Percentiles rank a stretch among this genome's conserved stretches.
Evolutionary conservation across 2,888 invertebrate genomes (phyloP).

Genomic region (Cryptocephalus primarius): DNA sequence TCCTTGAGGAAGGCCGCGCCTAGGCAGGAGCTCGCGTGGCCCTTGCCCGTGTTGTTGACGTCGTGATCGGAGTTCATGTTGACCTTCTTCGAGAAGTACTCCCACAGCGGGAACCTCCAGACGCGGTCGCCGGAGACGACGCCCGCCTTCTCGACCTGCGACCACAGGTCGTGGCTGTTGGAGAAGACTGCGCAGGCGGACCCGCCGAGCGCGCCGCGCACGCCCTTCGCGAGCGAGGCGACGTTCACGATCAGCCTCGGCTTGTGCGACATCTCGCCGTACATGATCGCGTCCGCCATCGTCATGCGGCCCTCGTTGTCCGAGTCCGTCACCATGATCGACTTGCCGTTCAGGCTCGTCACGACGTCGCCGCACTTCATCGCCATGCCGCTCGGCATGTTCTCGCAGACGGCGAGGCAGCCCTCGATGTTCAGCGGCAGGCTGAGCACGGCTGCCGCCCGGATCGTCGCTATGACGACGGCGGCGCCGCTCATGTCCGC

Average conservation of each 20-base stretch:
- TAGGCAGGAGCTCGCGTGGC: conserved; percentile 30
- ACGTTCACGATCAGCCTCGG: conserved; percentile 57
- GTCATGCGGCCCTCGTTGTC: conserved; percentile 42
- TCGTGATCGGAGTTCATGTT: conserved; percentile 32
- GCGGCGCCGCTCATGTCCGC: conserved; percentile 56
- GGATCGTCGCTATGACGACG: conserved; percentile 42
- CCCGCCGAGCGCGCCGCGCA: conserved; percentile 42
- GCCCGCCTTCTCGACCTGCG: conserved; percentile 38
- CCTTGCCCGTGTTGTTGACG: conserved; percentile 33
- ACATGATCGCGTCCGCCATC: conserved; percentile 31
- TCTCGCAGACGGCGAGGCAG: conserved; percentile 37
- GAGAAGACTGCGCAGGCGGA: conserved; percentile 45
- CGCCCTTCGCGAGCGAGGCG: conserved; percentile 54
- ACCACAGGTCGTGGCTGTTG: conserved; percentile 42
- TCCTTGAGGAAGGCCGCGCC: conserved; percentile 39
- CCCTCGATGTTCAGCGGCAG: conserved; percentile 44
- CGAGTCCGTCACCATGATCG: conserved; percentile 50
- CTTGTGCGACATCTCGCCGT: conserved; percentile 39
- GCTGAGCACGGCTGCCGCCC: conserved; percentile 41
- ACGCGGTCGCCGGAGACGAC: conserved; percentile 46
- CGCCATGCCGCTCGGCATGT: conserved; percentile 48
- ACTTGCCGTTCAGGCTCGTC: conserved; percentile 45
- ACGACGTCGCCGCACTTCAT: conserved; percentile 43
- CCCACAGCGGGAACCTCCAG: conserved; percentile 51
- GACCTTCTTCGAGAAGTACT: conserved; percentile 40